phyloP scores from a whole-genome alignment of 1,140 invertebrate genomes.

The Drosophila parabipectinata region DNA sequence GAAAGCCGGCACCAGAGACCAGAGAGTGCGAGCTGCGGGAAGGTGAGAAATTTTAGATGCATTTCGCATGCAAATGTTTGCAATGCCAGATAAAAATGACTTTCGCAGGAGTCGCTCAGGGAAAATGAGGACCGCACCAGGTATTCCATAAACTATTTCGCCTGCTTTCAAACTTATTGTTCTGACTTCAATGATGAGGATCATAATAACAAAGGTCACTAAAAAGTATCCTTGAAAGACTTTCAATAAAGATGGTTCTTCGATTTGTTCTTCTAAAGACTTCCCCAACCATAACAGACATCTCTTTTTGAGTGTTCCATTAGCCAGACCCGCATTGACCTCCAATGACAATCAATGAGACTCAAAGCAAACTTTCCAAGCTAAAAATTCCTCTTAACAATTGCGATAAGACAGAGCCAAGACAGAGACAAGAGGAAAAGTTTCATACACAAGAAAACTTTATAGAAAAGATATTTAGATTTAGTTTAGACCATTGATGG shows the following conservation, averaged over 20 bases:
- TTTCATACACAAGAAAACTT: conserved; percentile 27
- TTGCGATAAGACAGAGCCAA: conserved; percentile 32
- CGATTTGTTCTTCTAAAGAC: background rate
- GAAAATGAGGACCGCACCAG: conserved; percentile 32
- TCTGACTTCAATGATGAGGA: background rate
- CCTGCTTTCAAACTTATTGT: conserved; percentile 8
- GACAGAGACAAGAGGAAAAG: conserved; percentile 8
- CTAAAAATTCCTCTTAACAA: conserved; percentile 24
- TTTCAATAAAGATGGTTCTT: background rate
- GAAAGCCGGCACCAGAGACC: conserved; percentile 29
- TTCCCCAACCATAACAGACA: background rate
- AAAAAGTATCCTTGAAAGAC: background rate
- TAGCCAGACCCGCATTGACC: conserved; percentile 44
- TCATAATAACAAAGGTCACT: background rate
- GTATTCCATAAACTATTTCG: conserved; percentile 44
- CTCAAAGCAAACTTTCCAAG: conserved; percentile 33
- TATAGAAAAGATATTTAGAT: conserved; percentile 41
- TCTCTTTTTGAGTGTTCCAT: conserved; percentile 17
- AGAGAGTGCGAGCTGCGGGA: conserved; percentile 24
- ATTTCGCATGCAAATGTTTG: conserved; percentile 80
- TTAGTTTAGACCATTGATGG: conserved; percentile 48
- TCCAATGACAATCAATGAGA: conserved; percentile 46
- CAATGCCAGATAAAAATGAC: conserved; percentile 72
- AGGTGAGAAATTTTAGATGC: conserved; percentile 64
- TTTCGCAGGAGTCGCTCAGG: conserved; percentile 38